These are phyloP conservation scores for Ataeniobius toweri DNA, from an alignment of 2,797 vertebrate species.

Conservation along the genomic window DNA sequence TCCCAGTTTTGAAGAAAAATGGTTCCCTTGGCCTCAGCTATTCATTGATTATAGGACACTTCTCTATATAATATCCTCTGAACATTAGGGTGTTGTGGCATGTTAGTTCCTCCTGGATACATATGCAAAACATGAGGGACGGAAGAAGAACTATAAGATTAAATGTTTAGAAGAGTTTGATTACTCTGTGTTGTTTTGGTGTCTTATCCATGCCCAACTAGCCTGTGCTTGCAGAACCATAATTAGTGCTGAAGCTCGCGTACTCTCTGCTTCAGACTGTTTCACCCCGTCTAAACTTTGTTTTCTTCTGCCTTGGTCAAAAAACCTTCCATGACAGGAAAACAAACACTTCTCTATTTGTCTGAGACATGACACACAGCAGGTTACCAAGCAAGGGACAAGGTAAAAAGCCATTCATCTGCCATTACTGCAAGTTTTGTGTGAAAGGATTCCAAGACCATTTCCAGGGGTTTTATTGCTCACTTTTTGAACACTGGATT, in stretches of 20 bases:
- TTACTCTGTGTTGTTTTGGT: constrained; percentile 24
- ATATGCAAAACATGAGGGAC: constrained; percentile 48
- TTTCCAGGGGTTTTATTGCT: constrained; percentile 64
- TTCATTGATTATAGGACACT: constrained; percentile 55
- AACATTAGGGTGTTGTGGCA: constrained; percentile 33
- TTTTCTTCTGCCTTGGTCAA: constrained; percentile 51
- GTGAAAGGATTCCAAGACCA: constrained; percentile 60
- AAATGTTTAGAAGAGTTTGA: constrained; percentile 51
- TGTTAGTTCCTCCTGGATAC: constrained; percentile 48
- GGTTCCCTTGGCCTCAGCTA: constrained; percentile 39
- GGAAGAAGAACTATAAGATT: constrained; percentile 54
- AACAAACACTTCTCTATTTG: constrained; percentile 62
- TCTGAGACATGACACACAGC: constrained; percentile 46
- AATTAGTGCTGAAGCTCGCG: constrained; percentile 25
- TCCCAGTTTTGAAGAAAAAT: constrained; percentile 55
- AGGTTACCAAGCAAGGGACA: constrained; percentile 39
- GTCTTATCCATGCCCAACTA: constrained; percentile 23
- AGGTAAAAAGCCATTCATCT: constrained; percentile 48
- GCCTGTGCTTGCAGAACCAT: constrained; percentile 6
- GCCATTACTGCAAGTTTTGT: constrained; percentile 48
- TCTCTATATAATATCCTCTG: constrained; percentile 54
- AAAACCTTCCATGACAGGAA: constrained; percentile 19
- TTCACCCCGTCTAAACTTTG: constrained; percentile 29
- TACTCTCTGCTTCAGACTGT: constrained; percentile 21
- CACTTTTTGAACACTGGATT: constrained; percentile 61